These are phyloP conservation scores for Idaea dimidiata DNA, from an alignment of 2,888 invertebrate species.

Conservation along the genomic window DNA sequence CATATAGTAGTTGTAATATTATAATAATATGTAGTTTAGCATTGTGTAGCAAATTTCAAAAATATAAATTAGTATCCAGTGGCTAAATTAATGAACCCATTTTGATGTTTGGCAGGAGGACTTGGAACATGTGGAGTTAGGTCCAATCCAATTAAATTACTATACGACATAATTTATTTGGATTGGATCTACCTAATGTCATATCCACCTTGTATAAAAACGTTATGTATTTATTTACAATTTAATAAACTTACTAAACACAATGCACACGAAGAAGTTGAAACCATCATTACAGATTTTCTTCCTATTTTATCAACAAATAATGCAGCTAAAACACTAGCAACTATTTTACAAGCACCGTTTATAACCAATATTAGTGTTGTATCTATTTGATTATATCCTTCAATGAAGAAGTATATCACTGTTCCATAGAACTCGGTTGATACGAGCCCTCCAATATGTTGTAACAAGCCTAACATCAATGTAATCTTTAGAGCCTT, in stretches of 20 bases:
- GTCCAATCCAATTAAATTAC: no score
- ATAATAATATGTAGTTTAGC: no score
- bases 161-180: no score
- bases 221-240: neutral
- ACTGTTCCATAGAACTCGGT: neutral
- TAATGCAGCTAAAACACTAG: neutral
- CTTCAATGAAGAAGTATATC: neutral
- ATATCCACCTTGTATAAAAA: no score
- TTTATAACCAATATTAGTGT: neutral
- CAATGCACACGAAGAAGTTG: neutral
- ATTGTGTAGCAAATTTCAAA: no score
- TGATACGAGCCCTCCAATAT: neutral
- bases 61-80: no score
- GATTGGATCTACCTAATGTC: no score
- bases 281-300: neutral
- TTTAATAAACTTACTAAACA: neutral
- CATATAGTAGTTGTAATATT: no score
- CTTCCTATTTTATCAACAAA: neutral
- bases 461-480: neutral
- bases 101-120: no score
- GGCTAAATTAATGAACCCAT: no score
- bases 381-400: neutral
- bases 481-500: neutral
- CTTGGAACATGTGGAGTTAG: no score
- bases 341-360: neutral